Base-by-base conservation (phyloP, 2,888 invertebrate species). In the Callyntrura guangdongensis region DNA sequence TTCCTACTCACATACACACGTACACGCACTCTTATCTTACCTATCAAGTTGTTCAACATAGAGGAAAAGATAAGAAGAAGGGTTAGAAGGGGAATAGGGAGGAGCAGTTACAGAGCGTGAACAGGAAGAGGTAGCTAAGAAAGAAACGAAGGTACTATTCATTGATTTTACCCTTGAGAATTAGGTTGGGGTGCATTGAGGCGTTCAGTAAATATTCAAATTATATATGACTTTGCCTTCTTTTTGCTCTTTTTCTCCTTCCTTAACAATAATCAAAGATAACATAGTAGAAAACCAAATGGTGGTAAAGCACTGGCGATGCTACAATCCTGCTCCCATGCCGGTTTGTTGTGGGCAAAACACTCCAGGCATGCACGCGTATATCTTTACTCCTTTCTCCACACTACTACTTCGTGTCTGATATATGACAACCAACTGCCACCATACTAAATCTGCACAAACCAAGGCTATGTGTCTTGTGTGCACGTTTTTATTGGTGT, bases 121-220 rank as follows among this genome's bases (percentile, higher is more conserved):
- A 25, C 2, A 79, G 8, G 11, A 79, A 56, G 0, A 79, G n/a
- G 56, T 20, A 77, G n/a, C 59, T n/a, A n/a, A n/a, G n/a, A n/a
- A n/a, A 4, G 36, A 36, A 61, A 61, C 45, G 64, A 64, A 82
- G 64, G 82, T 36, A 85, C 64, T 47, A 74, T 67, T 87, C 81
- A 79, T 67, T 87, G 87, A 87, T 87, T 79, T 87, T 49, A 49
- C 87, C 87, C 87, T 67, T 64, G 87, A 79, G 87, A 81, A 36
- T 87, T 53, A 53, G 81, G 79, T 87, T 64, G 61, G 45, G 82
- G 61, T 64, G 82, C 61, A 82, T 12, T 82, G 82, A 82, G 64
- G 64, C 82, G 64, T 45, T 64, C 45, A 47, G 47, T 64, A 82
- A 82, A 61, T 82, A 82, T 64, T 82, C 82, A 82, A 82, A 82